Conservation (phyloP, 2,797 vertebrate genomes). For the Gorsachius magnificus region DNA sequence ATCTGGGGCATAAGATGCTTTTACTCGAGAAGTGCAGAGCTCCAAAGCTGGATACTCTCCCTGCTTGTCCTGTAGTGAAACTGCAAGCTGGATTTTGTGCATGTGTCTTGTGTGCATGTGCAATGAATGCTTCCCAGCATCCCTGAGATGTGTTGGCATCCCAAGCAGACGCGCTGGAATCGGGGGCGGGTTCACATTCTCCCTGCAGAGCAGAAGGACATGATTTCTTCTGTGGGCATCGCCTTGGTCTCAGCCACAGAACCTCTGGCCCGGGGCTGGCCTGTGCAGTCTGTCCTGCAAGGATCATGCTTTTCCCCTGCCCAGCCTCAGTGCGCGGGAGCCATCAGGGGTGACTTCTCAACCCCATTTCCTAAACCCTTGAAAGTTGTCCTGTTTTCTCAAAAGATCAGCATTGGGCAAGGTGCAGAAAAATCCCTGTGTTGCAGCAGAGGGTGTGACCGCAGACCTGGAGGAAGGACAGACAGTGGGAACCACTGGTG, state of each 20-base stretch:
- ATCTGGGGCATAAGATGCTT: not conserved
- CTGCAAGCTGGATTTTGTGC: not conserved
- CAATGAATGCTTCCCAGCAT: not conserved
- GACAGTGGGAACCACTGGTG: not conserved
- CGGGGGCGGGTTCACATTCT: not conserved
- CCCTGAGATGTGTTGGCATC: not conserved
- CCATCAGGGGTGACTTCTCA: not conserved
- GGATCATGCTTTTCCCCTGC: rapidly evolving
- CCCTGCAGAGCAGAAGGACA: not conserved
- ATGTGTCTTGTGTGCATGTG: not conserved
- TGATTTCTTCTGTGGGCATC: not conserved
- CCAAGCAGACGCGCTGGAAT: rapidly evolving
- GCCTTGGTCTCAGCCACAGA: not conserved
- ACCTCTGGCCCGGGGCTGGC: rapidly evolving
- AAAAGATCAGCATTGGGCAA: not conserved
- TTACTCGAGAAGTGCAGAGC: not conserved
- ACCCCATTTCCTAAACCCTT: not conserved
- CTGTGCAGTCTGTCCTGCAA: not conserved
- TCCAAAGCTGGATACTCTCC: not conserved
- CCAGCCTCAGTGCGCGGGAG: not conserved
- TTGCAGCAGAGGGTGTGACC: rapidly evolving
- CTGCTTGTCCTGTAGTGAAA: not conserved
- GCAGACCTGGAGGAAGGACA: not conserved
- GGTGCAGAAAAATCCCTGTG: not conserved
- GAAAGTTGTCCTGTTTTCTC: not conserved